phyloP scores from a whole-genome alignment of 2,113 vertebrate species.

The Sapajus apella region DNA sequence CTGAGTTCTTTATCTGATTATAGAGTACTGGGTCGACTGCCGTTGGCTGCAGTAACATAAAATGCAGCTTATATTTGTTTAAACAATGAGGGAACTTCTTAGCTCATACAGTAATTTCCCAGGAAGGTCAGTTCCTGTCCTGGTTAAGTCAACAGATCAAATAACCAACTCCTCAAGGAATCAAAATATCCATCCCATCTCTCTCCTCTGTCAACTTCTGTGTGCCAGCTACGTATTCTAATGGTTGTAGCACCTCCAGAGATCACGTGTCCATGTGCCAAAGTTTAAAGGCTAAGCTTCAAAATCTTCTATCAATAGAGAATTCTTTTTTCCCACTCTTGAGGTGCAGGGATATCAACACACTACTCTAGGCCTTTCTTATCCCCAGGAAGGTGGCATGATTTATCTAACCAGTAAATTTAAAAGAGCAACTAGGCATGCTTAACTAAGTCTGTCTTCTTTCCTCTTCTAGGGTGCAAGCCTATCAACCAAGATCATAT shows the following conservation, averaged over 20 bases:
- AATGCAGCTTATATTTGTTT: neutral
- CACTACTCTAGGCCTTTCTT: neutral
- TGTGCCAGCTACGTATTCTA: neutral
- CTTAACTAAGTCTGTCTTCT: neutral
- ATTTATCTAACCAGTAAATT: neutral
- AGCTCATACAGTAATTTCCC: neutral
- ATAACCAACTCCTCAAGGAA: neutral
- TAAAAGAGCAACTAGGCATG: neutral
- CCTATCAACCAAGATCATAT: neutral
- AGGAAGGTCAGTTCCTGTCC: neutral
- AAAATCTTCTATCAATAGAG: neutral
- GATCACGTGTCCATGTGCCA: neutral
- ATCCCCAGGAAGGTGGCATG: neutral
- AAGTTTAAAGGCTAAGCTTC: neutral
- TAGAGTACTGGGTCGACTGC: neutral
- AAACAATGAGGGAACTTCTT: constrained; percentile 24
- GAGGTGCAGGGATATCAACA: neutral
- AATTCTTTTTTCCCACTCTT: neutral
- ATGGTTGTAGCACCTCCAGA: neutral
- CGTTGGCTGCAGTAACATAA: neutral
- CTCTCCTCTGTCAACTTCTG: neutral
- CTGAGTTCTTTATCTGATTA: neutral
- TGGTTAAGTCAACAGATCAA: neutral
- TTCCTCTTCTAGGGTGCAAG: neutral
- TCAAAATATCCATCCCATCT: neutral